Percentiles rank a stretch among this genome's conserved stretches.
Conservation (phyloP, 1,140 invertebrate genomes). For the Solen grandis region DNA sequence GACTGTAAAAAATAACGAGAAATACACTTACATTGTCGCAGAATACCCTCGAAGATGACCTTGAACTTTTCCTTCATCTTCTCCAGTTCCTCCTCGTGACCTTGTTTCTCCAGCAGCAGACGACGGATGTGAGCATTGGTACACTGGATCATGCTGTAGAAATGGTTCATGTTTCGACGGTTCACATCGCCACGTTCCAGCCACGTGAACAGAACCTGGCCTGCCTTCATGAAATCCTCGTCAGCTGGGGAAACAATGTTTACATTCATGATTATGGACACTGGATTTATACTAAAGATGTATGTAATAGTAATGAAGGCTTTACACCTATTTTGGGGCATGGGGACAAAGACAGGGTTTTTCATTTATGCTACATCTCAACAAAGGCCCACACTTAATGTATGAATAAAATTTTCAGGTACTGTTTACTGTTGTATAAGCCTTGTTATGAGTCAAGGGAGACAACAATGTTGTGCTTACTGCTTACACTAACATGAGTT, state of each 20-base stretch:
- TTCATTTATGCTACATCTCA: too few species aligned
- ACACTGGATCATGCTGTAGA: conserved; percentile 97
- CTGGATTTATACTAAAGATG: background rate
- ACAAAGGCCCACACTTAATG: too few species aligned
- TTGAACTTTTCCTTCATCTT: conserved; percentile 86
- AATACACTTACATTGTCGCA: conserved; percentile 79
- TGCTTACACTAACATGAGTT: too few species aligned
- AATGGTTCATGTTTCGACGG: conserved; percentile 92
- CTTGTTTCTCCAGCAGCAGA: conserved; percentile 90
- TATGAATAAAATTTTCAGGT: too few species aligned
- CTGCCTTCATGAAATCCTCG: conserved; percentile 81
- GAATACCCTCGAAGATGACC: conserved; percentile 71
- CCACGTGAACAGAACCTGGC: conserved; percentile 84
- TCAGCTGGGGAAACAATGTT: conserved; percentile 76
- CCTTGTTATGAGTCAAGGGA: too few species aligned
- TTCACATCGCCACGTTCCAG: conserved; percentile 94
- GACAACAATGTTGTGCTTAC: too few species aligned
- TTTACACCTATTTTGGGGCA: too few species aligned
- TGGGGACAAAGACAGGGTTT: too few species aligned
- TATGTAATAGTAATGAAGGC: too few species aligned
- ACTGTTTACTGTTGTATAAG: too few species aligned
- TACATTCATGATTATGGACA: background rate
- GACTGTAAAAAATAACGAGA: too few species aligned
- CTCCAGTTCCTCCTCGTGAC: conserved; percentile 92
- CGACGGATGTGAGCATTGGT: conserved; percentile 94